Base-by-base conservation (phyloP, 2,888 invertebrate species). In the Pinctada fucata region DNA sequence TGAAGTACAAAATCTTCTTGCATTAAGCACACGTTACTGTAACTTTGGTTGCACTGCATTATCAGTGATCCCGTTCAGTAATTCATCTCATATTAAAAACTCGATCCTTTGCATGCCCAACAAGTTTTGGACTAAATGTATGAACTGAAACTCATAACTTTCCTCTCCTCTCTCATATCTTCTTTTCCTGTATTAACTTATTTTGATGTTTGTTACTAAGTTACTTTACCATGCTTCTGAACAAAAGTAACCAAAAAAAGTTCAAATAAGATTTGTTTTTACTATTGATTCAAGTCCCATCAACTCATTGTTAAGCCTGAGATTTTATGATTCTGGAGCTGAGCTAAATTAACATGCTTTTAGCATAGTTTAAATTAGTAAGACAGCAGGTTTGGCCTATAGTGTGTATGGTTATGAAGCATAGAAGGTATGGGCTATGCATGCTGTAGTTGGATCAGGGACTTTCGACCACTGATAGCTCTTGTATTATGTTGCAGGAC, bases 401-500 rank as follows among this genome's bases (percentile, higher is more conserved):
- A 58, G 58, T 58, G 13, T 31, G 58, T 13, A 58, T 6, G 58
- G 58, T 6, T 58, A 58, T 13, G 31, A 31, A 58, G 58, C 58
- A 58, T 58, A 6, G 8, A 10, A 10, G 58, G 58, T 58, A 58
- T 58, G 58, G 58, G 58, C 58, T 58, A 58, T 13, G 58, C 58
- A 58, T 58, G 58, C 58, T 58, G 6, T 58, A 58, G 58, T 10
- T 58, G 58, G 58, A 58, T 6, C 58, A 10, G 58, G 58, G 58
- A 31, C 13, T 58, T 13, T 58, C 58, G 58, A 58, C 58, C 58
- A 58, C 6, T 58, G 58, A 58, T 58, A 58, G 75, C 81, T 83
- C 82, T 85, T 79, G 82, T 85, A 81, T 80, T 78, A 82, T 80
- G 85, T 90, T 90, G 86, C 91, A 92, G 92, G 91, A 91, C 83